These are phyloP conservation scores for Sebastes cheni DNA, from an alignment of 2,797 vertebrate species.

Conservation along the genomic window DNA sequence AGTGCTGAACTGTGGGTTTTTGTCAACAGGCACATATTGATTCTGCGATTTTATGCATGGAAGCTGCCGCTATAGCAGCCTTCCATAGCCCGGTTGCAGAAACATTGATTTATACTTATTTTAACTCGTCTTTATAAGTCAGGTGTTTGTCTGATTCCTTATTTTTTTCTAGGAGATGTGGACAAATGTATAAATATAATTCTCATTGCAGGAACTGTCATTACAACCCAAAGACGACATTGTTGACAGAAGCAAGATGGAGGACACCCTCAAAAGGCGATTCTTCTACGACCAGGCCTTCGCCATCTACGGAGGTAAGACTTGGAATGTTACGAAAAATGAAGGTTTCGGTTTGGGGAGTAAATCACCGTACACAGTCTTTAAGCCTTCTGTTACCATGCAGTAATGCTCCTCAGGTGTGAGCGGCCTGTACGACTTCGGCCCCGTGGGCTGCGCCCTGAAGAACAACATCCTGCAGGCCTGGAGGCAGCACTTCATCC, in stretches of 20 bases:
- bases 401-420: conserved; percentile 85
- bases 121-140: neutral
- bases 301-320: conserved; percentile 96
- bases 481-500: conserved; percentile 99
- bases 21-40: conserved; percentile 72
- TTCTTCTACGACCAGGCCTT: conserved; percentile 99
- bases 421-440: conserved; percentile 97
- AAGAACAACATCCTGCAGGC: conserved; percentile 98
- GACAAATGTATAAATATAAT: neutral
- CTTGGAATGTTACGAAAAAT: neutral
- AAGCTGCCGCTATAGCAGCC: conserved; percentile 61
- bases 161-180: neutral
- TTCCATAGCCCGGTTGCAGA: conserved; percentile 83
- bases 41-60: conserved; percentile 80
- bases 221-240: conserved; percentile 97
- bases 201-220: conserved; percentile 87
- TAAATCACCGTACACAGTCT: neutral
- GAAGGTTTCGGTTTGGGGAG: rapidly evolving
- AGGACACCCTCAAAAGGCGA: conserved; percentile 95
- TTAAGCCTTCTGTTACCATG: conserved; percentile 35
- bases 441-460: conserved; percentile 95
- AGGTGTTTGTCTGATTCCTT: neutral
- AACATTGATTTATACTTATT: conserved; percentile 37
- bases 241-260: conserved; percentile 96
- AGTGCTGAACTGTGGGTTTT: conserved; percentile 76